Base-by-base conservation (phyloP, 2,797 vertebrate genomes). In the Malurus splendens region DNA sequence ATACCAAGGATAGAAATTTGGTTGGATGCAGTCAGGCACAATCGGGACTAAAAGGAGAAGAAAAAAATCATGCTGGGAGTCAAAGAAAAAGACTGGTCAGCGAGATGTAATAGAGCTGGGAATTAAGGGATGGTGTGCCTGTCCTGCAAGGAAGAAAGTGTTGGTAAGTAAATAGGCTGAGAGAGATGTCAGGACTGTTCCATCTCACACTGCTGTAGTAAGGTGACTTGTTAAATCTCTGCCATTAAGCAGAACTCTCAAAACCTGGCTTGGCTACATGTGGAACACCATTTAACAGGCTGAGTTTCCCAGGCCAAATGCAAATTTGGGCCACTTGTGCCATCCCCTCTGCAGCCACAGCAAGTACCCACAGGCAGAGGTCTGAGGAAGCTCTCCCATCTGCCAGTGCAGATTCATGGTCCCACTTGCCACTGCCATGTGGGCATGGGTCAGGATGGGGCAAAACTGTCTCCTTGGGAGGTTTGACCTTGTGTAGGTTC, bases 331-430 rank as follows among this genome's bases (percentile, higher is more conserved):
- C 17, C 0, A 1, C 10, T 30, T 25, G 39, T 47, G 54, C n/a
- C 51, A 54, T 9, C 47, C 12, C 0, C 25, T 41, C 8, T 0
- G 2, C 14, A 44, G 36, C 66, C 44, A 14, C 1, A 2, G 39
- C 42, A 4, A 2, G 14, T 12, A 33, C 14, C 3, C 2, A 22
- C 18, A 9, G 2, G 1, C 2, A 2, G 38, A 41, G 39, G 20
- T 54, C 15, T 27, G 6, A 14, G 51, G 50, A 65, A 64, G 30
- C n/a, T 74, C 33, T 50, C 25, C 3, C 18, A 4, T 9, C 12
- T 13, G 33, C 39, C 45, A 7, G 23, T 1, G n/a, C 2, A 4
- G 61, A 18, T 28, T 28, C 6, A 3, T 2, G 0, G 27, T n/a
- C 16, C 24, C 2, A 0, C 32, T 33, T 52, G 36, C 38, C 41